These are phyloP conservation scores for Adineta ricciae DNA, from an alignment of 2,888 invertebrate species.

Conservation along the genomic window DNA sequence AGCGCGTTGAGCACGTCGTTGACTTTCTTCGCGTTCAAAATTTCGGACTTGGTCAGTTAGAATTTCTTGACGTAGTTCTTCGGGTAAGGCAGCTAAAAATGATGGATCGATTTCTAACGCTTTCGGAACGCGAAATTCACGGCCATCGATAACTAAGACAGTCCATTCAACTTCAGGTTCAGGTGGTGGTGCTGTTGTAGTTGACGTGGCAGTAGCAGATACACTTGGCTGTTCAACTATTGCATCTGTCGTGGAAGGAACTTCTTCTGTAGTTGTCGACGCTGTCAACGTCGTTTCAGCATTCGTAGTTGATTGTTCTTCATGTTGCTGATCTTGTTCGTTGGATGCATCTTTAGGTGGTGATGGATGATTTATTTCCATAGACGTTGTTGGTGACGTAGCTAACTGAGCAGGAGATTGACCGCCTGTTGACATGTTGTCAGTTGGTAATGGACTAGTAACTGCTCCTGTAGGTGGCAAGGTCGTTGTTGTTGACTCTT, in stretches of 20 bases:
- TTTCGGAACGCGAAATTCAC: conserved; percentile 51
- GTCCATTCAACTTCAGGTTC: conserved; percentile 37
- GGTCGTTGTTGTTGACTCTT: not conserved
- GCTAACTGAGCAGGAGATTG: not conserved
- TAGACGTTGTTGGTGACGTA: conserved; percentile 35
- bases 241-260: conserved; percentile 23
- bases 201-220: no score
- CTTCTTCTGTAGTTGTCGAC: conserved; percentile 26
- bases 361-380: conserved; percentile 34
- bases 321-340: conserved; percentile 31
- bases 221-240: conserved; percentile 3
- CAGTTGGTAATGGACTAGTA: not conserved
- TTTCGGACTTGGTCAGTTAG: conserved; percentile 68
- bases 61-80: conserved; percentile 74
- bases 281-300: conserved; percentile 19
- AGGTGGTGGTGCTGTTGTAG: conserved; percentile 36
- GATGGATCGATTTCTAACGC: conserved; percentile 79
- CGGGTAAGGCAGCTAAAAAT: conserved; percentile 74
- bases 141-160: not conserved
- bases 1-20: conserved; percentile 45
- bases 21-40: conserved; percentile 53
- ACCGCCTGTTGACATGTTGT: not conserved
- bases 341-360: conserved; percentile 29
- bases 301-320: not conserved
- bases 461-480: not conserved